These are phyloP conservation scores for Limosa lapponica DNA, from an alignment of 2,797 vertebrate genomes.

Conservation along the genomic window DNA sequence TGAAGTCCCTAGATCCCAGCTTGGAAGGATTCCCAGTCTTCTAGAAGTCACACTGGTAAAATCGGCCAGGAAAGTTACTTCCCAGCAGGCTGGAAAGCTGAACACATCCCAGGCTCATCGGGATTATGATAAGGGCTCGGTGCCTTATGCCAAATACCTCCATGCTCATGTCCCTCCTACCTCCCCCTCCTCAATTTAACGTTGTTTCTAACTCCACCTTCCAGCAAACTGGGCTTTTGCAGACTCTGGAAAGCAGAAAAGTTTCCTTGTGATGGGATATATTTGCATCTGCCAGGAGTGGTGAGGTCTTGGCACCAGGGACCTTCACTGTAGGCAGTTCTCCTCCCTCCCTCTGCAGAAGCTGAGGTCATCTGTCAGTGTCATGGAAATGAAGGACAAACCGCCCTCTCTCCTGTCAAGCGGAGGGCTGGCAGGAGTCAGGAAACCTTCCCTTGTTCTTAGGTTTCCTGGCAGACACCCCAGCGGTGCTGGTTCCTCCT, in stretches of 20 bases:
- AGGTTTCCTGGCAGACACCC: background rate
- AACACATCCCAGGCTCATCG: accelerated
- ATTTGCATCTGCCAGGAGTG: background rate
- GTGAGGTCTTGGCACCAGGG: background rate
- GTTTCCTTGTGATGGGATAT: background rate
- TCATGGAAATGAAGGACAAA: background rate
- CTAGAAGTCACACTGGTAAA: background rate
- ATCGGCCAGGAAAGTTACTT: background rate
- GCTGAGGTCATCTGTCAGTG: background rate
- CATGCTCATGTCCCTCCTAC: background rate
- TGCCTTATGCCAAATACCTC: background rate
- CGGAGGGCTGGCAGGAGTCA: background rate
- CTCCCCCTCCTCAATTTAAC: background rate
- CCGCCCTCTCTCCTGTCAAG: background rate
- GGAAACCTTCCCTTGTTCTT: background rate
- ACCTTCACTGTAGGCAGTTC: background rate
- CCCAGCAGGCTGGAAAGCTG: background rate
- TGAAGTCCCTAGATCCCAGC: background rate
- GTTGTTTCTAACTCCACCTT: background rate
- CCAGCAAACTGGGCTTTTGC: background rate
- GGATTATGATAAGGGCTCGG: background rate
- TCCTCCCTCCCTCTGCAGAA: background rate
- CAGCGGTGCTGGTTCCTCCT: background rate
- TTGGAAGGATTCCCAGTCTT: conserved; percentile 30
- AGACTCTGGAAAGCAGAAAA: background rate